Evolutionary conservation across 2,888 invertebrate species (phyloP).

Genomic region (Campoplex nolae): DNA sequence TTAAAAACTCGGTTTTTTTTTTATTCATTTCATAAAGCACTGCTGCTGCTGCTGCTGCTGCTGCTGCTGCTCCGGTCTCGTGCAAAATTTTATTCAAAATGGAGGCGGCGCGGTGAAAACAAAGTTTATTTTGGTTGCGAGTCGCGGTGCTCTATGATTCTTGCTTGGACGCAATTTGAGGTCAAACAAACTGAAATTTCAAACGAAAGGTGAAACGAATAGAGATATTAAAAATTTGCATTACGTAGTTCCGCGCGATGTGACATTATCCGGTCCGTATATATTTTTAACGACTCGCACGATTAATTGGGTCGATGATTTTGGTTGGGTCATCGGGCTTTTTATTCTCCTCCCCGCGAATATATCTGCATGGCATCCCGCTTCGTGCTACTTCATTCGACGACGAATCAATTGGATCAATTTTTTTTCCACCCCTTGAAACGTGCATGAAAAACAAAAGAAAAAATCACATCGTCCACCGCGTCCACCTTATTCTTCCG

Average conservation of each 20-base stretch:
- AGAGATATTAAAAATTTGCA: background rate
- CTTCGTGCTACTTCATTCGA: too few species aligned
- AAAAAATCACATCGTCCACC: background rate
- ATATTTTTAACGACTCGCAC: too few species aligned
- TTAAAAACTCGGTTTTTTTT: background rate
- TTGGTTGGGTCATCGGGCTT: background rate
- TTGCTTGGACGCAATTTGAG: background rate
- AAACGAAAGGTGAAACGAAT: background rate
- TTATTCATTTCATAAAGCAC: background rate
- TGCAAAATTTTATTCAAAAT: conserved; percentile 26
- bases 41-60: too few species aligned
- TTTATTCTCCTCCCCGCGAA: background rate
- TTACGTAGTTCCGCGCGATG: background rate
- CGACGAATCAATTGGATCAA: too few species aligned
- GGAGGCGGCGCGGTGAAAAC: conserved; percentile 16
- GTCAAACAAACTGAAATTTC: background rate
- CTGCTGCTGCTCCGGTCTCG: background rate
- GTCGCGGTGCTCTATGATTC: background rate
- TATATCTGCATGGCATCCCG: background rate
- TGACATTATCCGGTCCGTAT: background rate
- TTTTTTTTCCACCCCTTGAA: background rate
- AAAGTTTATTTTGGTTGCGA: conserved; percentile 10
- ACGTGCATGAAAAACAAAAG: background rate
- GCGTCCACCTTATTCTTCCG: too few species aligned
- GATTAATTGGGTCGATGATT: conserved; percentile 28